Conservation (phyloP, 2,888 invertebrate species). For the Chromoteleia sp. region DNA sequence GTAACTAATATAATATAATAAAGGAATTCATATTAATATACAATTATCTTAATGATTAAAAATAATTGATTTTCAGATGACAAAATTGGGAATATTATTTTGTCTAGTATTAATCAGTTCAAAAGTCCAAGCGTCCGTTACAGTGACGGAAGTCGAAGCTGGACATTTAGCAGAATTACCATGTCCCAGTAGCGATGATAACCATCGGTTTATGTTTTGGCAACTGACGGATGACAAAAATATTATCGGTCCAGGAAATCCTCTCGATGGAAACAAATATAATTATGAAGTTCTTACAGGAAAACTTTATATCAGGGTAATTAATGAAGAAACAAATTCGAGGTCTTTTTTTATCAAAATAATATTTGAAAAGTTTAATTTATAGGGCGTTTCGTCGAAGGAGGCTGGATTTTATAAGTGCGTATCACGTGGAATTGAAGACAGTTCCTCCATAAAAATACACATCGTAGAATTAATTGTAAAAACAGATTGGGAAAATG, state of each 20-base stretch:
- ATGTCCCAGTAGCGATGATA: conserved; percentile 87
- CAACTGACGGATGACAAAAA: conserved; percentile 86
- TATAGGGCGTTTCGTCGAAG: conserved; percentile 87
- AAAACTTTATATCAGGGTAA: conserved; percentile 88
- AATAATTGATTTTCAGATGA: conserved; percentile 72
- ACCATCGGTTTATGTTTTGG: conserved; percentile 90
- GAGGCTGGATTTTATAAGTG: conserved; percentile 89
- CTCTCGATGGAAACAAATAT: conserved; percentile 87
- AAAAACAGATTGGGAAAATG: conserved; percentile 84
- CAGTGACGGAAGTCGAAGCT: conserved; percentile 86
- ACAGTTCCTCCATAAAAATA: conserved; percentile 85
- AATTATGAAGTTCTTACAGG: conserved; percentile 90
- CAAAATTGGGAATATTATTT: conserved; percentile 67
- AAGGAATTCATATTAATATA: no score
- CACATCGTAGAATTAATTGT: conserved; percentile 88
- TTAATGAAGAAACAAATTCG: background rate
- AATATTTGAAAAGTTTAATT: no score
- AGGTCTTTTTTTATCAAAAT: no score
- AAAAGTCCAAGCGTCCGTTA: conserved; percentile 72
- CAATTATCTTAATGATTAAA: background rate
- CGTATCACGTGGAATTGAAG: conserved; percentile 87
- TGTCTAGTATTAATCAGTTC: conserved; percentile 71
- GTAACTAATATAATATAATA: background rate
- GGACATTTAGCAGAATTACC: conserved; percentile 87
- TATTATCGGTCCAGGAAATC: conserved; percentile 88